Evolutionary conservation across 2,113 vertebrate species (phyloP).

Genomic region (Perognathus longimembris): DNA sequence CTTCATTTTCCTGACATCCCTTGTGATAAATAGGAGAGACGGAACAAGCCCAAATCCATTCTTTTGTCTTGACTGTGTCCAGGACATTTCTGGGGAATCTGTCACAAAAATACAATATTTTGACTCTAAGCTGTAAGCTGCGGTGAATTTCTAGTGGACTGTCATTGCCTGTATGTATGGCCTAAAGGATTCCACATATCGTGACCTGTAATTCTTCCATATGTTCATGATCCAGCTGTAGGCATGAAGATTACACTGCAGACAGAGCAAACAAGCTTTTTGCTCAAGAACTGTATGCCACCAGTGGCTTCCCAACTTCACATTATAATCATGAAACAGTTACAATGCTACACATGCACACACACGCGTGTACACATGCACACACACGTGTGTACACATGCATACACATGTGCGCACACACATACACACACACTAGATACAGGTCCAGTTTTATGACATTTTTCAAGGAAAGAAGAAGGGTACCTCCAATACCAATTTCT

Average conservation of each 20-base stretch:
- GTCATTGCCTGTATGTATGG: rapidly evolving
- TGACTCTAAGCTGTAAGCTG: background rate
- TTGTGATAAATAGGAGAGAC: slow-evolving; percentile 17
- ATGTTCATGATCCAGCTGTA: background rate
- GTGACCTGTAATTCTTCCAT: background rate
- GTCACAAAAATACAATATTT: background rate
- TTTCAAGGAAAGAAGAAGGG: slow-evolving; percentile 64
- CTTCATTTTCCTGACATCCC: slow-evolving; percentile 35
- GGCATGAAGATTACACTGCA: background rate
- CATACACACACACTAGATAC: background rate
- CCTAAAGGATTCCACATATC: background rate
- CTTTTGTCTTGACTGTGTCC: background rate
- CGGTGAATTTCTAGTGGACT: background rate
- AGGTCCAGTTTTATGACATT: slow-evolving; percentile 29
- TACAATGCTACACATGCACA: background rate
- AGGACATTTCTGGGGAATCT: slow-evolving; percentile 18
- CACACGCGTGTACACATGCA: too few relatives aligned
- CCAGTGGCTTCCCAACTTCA: background rate
- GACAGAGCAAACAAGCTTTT: background rate
- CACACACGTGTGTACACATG: too few relatives aligned
- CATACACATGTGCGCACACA: too few relatives aligned
- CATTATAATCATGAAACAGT: background rate
- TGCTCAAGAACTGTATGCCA: background rate
- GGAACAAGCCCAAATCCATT: background rate
- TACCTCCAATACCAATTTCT: slow-evolving; percentile 49